A percentile compares a stretch with the other conserved stretches of the same genome.
Conservation (phyloP, 2,888 invertebrate species). For the Ochlodes sylvanus region DNA sequence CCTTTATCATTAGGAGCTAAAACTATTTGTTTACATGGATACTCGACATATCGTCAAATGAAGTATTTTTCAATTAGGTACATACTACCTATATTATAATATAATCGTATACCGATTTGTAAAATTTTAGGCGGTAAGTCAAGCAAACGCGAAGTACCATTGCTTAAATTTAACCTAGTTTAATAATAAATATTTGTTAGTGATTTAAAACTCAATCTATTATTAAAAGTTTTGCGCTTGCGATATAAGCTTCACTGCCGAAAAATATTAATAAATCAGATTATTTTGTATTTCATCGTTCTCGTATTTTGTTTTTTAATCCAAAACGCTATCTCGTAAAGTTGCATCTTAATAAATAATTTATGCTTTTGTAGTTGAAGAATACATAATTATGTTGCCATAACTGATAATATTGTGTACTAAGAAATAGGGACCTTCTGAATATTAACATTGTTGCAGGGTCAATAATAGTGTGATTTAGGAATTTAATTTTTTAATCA, state of each 20-base stretch:
- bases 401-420: conserved; percentile 28
- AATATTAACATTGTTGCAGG: conserved; percentile 38
- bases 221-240: not conserved
- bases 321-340: not conserved
- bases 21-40: conserved; percentile 2
- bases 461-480: conserved; percentile 37
- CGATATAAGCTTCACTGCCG: not conserved
- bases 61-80: conserved; percentile 11
- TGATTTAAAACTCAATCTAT: conserved; percentile 4
- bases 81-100: not conserved
- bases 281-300: not conserved
- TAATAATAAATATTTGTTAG: not conserved
- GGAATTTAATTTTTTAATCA: conserved; percentile 37
- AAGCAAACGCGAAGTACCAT: not conserved
- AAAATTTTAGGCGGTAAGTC: conserved; percentile 2
- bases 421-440: conserved; percentile 37
- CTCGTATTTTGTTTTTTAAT: not conserved
- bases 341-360: conserved; percentile 12
- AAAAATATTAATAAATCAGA: not conserved
- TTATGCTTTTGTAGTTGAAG: not conserved
- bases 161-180: not conserved
- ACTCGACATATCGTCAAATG: conserved; percentile 6
- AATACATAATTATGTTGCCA: conserved; percentile 31
- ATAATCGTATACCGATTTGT: conserved; percentile 18
- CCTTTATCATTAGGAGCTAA: conserved; percentile 10